These are phyloP conservation scores for Eremophila alpestris DNA, from an alignment of 2,797 vertebrate genomes.

Conservation along the genomic window DNA sequence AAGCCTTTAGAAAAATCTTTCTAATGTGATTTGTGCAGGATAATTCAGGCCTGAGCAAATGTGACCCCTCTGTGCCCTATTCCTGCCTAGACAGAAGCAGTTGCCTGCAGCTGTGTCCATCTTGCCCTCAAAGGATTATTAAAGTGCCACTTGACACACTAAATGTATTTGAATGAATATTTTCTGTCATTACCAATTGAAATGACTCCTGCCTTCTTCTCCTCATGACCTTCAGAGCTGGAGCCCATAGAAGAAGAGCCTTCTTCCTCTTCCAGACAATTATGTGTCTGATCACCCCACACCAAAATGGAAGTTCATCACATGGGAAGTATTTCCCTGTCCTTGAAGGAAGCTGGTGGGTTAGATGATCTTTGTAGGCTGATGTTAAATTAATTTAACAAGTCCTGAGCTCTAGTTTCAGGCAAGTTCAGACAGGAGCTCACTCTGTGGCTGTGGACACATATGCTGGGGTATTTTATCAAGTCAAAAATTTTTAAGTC, in stretches of 20 bases:
- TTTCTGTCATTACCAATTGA: constrained; percentile 24
- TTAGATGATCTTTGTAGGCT: neutral
- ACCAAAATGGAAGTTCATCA: neutral
- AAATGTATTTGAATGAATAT: constrained; percentile 19
- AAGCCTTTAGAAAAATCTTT: constrained; percentile 21
- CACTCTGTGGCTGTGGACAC: neutral
- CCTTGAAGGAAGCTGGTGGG: neutral
- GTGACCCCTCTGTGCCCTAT: constrained; percentile 19
- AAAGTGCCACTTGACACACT: constrained; percentile 25
- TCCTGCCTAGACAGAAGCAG: constrained; percentile 39
- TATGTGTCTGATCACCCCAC: neutral
- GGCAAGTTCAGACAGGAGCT: neutral
- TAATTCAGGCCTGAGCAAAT: constrained; percentile 7
- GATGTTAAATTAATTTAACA: neutral
- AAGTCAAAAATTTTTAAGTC: neutral
- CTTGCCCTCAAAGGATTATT: constrained; percentile 23
- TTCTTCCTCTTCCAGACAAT: constrained; percentile 2
- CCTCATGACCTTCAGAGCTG: constrained; percentile 2
- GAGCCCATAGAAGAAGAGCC: neutral
- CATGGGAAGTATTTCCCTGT: neutral
- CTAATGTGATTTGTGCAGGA: neutral
- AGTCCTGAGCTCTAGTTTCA: neutral
- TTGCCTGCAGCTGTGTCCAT: constrained; percentile 42
- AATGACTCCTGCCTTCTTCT: constrained; percentile 7
- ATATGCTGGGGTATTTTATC: neutral